phyloP scores from a whole-genome alignment of 2,797 vertebrate species.

The Sebastes minor region DNA sequence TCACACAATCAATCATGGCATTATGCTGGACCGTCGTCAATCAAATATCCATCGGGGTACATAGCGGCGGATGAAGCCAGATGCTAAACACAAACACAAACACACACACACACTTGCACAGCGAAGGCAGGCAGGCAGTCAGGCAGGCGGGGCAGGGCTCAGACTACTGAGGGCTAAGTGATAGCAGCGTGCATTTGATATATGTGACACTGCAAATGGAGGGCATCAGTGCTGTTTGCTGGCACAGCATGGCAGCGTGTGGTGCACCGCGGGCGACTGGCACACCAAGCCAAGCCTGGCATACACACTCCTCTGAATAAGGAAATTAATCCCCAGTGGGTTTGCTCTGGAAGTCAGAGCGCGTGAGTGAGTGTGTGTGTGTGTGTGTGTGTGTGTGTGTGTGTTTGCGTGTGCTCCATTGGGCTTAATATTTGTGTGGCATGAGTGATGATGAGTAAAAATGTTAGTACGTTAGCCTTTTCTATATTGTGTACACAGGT shows the following conservation, averaged over 20 bases:
- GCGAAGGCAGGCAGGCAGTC: conserved; percentile 8
- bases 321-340: conserved; percentile 92
- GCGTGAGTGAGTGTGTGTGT: conserved; percentile 9
- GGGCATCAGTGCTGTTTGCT: conserved; percentile 96
- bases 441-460: conserved; percentile 14
- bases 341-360: conserved; percentile 59
- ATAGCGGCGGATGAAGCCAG: conserved; percentile 52
- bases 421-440: neutral
- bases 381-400: conserved; percentile 21
- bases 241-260: conserved; percentile 96
- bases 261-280: conserved; percentile 92
- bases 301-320: conserved; percentile 83
- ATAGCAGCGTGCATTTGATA: conserved; percentile 93
- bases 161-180: conserved; percentile 72
- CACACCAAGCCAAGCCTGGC: conserved; percentile 89
- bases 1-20: conserved; percentile 63
- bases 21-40: conserved; percentile 52
- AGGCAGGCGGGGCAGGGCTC: conserved; percentile 50
- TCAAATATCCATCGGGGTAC: conserved; percentile 40
- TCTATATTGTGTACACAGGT: neutral
- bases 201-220: conserved; percentile 96
- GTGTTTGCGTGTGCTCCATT: conserved; percentile 16
- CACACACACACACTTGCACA: conserved; percentile 17
- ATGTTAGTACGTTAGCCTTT: neutral
- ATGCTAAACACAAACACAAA: conserved; percentile 41